Evolutionary conservation across 2,797 vertebrate species (phyloP).

Genomic region (Alcedo atthis): DNA sequence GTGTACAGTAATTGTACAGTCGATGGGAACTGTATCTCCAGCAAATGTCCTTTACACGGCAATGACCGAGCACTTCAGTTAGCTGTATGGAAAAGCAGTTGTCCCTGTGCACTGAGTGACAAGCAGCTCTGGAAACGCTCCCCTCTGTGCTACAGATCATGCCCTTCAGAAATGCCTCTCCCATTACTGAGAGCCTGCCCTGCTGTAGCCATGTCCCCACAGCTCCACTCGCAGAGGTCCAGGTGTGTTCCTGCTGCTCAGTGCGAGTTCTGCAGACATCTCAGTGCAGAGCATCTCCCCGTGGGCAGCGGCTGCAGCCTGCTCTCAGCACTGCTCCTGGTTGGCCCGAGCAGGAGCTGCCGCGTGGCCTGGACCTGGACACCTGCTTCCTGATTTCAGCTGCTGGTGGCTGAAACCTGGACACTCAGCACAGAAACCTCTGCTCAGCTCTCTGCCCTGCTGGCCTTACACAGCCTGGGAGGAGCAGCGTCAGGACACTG

Average conservation of each 20-base stretch:
- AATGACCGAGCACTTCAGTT: no score
- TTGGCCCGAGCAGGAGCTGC: conserved; percentile 33
- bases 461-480: neutral
- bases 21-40: neutral
- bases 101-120: rapidly evolving
- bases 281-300: conserved; percentile 39
- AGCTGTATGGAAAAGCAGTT: neutral
- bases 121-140: neutral
- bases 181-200: neutral
- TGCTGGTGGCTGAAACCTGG: neutral
- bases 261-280: conserved; percentile 14
- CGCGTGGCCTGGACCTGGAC: neutral
- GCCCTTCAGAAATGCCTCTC: neutral
- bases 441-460: neutral
- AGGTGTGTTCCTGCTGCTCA: neutral
- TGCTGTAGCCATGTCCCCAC: neutral
- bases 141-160: neutral
- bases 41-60: neutral
- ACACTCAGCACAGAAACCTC: neutral
- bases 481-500: rapidly evolving
- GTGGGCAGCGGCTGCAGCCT: conserved; percentile 30
- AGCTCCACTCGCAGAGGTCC: neutral
- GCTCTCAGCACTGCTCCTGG: conserved; percentile 35
- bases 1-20: neutral
- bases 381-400: conserved; percentile 3